Conservation (phyloP, 2,888 invertebrate genomes). For the Polietes domitor region DNA sequence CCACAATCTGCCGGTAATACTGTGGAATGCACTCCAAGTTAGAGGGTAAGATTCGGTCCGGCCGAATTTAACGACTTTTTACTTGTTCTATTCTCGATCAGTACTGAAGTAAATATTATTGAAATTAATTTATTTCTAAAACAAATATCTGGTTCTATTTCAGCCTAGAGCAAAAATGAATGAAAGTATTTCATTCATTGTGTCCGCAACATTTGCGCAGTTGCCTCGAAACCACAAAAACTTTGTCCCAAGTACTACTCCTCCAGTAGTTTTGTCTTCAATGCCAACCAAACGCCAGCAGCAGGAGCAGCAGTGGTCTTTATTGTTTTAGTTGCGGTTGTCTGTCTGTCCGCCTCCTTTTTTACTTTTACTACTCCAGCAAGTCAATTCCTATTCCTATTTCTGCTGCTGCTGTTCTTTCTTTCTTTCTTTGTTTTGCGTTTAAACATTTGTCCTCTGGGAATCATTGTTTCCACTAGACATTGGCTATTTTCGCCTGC, state of each 20-base stretch:
- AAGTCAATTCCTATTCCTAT: constrained; percentile 16
- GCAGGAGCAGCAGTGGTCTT: constrained; percentile 63
- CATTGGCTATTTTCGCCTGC: constrained; percentile 36
- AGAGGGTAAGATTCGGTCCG: too few relatives aligned
- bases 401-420: constrained; percentile 1
- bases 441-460: constrained; percentile 61
- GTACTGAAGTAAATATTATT: too few relatives aligned
- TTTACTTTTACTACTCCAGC: constrained; percentile 26
- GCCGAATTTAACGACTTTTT: too few relatives aligned
- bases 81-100: too few relatives aligned
- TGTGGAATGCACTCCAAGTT: too few relatives aligned
- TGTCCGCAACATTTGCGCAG: neutral
- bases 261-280: constrained; percentile 49
- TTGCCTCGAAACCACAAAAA: neutral
- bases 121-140: too few relatives aligned
- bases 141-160: too few relatives aligned
- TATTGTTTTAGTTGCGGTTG: constrained; percentile 67
- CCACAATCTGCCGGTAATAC: too few relatives aligned
- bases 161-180: too few relatives aligned
- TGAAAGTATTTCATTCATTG: too few relatives aligned
- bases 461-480: constrained; percentile 54
- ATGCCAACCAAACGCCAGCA: constrained; percentile 37
- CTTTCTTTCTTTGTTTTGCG: constrained; percentile 39
- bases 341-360: constrained; percentile 65
- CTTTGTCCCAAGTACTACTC: neutral